phyloP scores from a whole-genome alignment of 2,113 vertebrate genomes.

The Hippocampus barbouri region DNA sequence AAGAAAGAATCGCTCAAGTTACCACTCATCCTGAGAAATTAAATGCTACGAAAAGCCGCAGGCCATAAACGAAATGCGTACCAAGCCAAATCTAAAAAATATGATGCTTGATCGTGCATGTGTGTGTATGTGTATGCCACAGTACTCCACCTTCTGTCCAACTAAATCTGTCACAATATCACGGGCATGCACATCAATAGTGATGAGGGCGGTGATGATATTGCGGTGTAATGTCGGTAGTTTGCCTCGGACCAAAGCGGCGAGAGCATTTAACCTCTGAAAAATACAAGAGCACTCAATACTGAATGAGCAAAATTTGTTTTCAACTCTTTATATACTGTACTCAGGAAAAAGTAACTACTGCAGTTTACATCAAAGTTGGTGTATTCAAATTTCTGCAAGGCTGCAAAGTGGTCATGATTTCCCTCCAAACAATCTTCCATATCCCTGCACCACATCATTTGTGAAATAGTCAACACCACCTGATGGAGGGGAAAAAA shows the following conservation, averaged over 20 bases:
- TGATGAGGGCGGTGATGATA: conserved; percentile 81
- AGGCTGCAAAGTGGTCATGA: conserved; percentile 61
- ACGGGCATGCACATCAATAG: conserved; percentile 80
- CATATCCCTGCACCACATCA: conserved; percentile 83
- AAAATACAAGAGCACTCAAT: conserved; percentile 21
- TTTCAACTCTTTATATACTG: not conserved
- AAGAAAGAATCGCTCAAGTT: conserved; percentile 1
- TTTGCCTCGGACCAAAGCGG: conserved; percentile 72
- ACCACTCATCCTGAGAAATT: not conserved
- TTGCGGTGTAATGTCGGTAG: conserved; percentile 78
- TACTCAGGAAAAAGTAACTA: not conserved
- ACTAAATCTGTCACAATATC: conserved; percentile 80
- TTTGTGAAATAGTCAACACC: conserved; percentile 80
- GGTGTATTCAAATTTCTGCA: conserved; percentile 75
- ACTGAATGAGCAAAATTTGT: not conserved
- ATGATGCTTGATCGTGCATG: not conserved
- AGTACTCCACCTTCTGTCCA: conserved; percentile 64
- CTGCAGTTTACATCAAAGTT: conserved; percentile 75
- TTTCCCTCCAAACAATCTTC: conserved; percentile 72
- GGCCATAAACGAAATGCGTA: not conserved
- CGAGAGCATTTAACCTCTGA: conserved; percentile 80
- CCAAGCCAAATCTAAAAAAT: not conserved
- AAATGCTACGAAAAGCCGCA: not conserved
- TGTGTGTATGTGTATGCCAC: not conserved
- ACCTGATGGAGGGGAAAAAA: conserved; percentile 61